Conservation (phyloP, 2,113 vertebrate genomes). For the Urocitellus parryii region DNA sequence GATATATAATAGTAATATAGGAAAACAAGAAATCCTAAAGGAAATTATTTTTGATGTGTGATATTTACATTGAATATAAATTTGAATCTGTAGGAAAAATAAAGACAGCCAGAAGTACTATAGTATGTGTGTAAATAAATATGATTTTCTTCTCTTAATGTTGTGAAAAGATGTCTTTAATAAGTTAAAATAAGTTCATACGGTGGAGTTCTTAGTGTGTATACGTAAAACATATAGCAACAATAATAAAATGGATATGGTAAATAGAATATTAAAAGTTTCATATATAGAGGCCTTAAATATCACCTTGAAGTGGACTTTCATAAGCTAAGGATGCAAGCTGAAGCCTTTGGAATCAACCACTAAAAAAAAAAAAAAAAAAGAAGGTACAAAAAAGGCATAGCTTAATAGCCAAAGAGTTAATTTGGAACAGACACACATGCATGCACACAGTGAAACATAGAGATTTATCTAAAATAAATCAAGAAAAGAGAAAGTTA, state of each 20-base stretch:
- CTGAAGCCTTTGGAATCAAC: not conserved
- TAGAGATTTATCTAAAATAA: too few species aligned
- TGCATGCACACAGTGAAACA: not conserved
- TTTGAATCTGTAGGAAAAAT: constrained; percentile 1
- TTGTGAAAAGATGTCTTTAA: not conserved
- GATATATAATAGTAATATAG: not conserved
- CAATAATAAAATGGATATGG: not conserved
- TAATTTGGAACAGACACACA: not conserved
- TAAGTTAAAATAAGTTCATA: not conserved
- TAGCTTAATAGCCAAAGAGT: not conserved
- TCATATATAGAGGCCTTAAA: not conserved
- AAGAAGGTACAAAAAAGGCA: not conserved
- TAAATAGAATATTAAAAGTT: not conserved
- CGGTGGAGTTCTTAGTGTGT: not conserved
- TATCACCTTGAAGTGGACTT: not conserved
- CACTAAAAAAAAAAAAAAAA: not conserved
- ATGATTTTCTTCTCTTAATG: not conserved
- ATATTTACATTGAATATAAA: not conserved
- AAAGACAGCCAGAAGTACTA: not conserved
- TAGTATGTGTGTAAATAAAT: not conserved
- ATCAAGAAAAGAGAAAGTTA: too few species aligned
- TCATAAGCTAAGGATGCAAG: not conserved
- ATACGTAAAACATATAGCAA: not conserved
- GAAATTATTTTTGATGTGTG: not conserved
- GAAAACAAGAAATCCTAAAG: not conserved